Base-by-base conservation (phyloP, 1,140 invertebrate species). In the Temnothorax longispinosus region DNA sequence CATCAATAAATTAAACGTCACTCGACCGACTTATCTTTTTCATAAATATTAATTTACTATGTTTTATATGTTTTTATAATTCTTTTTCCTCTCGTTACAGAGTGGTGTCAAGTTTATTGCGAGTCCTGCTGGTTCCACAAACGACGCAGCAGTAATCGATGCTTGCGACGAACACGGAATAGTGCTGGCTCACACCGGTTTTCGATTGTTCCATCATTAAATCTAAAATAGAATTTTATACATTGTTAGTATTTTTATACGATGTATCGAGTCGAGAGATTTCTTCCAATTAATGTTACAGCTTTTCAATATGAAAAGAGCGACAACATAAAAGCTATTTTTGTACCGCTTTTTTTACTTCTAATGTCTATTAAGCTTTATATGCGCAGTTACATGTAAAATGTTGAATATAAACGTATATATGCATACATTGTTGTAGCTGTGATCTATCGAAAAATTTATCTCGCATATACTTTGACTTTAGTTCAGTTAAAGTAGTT, bases 201-300 rank as follows among this genome's bases (percentile, higher is more conserved):
- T 99, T 3, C 96, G 99, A 86, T 96, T 99, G 0, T 99, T 99
- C 97, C 99, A 99, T 94, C 99, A 99, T 95, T 99, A 96, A 97
- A 58, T 69, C 7, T 54, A 1, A 27, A 27, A 44, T 50, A 52
- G 13, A 38, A 44, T 65, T 44, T 44, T 44, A 58, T 35, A 47
- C 38, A 80, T 58, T 50, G 18, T 41, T 47, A 8, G n/a, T 47
- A 56, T 38, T 84, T 74, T 84, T 84, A 27, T 69, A 81, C 21
- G 21, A 56, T 56, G 10, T 56, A 67, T 62, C 3, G 13, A 54
- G 2, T 5, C 3, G 1, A 56, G 10, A 74, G 4, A 38, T 71
- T 44, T 50, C 10, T 60, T 60, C 7, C 1, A 54, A 18, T 67
- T 50, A 65, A 52, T 80, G 21, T 69, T 64, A 64, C 10, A 47